phyloP scores from a whole-genome alignment of 2,888 invertebrate species.

The Chymomyza caudatula region DNA sequence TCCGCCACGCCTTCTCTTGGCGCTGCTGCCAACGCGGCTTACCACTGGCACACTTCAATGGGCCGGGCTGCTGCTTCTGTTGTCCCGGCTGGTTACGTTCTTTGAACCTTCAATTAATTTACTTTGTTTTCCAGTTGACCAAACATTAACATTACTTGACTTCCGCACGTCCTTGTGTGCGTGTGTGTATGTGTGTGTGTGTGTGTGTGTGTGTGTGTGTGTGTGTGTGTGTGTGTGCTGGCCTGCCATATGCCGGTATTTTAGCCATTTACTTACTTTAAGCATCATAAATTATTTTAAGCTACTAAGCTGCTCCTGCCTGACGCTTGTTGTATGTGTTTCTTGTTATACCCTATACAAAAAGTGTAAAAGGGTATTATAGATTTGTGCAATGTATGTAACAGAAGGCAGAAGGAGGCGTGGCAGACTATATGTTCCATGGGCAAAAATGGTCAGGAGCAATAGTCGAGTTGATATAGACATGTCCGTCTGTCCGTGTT shows the following conservation, averaged over 20 bases:
- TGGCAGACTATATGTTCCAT: too few species aligned
- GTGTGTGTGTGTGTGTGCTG: conserved; percentile 55
- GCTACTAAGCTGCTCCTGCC: conserved; percentile 50
- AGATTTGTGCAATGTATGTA: too few species aligned
- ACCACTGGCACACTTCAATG: conserved; percentile 10
- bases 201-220: not conserved
- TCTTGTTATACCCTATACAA: too few species aligned
- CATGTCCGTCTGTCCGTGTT: too few species aligned
- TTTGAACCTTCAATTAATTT: conserved; percentile 75
- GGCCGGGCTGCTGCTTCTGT: conserved; percentile 4
- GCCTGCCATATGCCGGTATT: conserved; percentile 68
- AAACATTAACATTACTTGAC: conserved; percentile 73
- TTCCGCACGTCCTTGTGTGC: conserved; percentile 52
- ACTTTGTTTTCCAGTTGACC: conserved; percentile 76
- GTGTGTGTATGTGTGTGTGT: not conserved
- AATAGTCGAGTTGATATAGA: too few species aligned
- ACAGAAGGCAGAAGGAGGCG: too few species aligned
- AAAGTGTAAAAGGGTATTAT: too few species aligned
- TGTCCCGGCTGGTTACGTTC: conserved; percentile 36
- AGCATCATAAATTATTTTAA: conserved; percentile 72
- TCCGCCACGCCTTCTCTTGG: not conserved
- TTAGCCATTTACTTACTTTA: conserved; percentile 69
- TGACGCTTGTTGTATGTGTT: not conserved
- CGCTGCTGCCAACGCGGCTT: conserved; percentile 19
- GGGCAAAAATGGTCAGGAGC: too few species aligned